Evolutionary conservation across 2,797 vertebrate genomes (phyloP).

Genomic region (Enteromius treurensis): DNA sequence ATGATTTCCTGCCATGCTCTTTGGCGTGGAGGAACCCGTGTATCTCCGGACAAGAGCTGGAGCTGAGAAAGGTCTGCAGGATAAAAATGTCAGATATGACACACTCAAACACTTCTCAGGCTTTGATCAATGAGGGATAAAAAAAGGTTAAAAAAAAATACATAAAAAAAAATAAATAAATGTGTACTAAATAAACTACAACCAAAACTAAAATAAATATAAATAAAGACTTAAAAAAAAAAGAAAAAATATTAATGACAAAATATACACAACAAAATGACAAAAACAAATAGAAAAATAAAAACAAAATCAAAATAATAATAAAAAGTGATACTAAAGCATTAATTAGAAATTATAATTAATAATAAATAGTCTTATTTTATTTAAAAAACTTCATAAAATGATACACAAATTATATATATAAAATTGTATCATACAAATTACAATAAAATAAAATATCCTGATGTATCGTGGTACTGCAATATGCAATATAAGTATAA

Average conservation of each 20-base stretch:
- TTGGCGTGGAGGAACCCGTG: slow-evolving; percentile 92
- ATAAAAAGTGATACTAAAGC: not conserved
- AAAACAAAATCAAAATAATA: not conserved
- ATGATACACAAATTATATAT: not conserved
- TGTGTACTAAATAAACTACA: too few relatives aligned
- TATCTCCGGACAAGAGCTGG: slow-evolving; percentile 94
- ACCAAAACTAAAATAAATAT: too few relatives aligned
- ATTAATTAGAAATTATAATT: not conserved
- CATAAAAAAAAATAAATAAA: not conserved
- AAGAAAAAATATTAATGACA: too few relatives aligned
- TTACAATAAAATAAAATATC: not conserved
- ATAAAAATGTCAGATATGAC: not conserved
- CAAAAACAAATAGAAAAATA: not conserved
- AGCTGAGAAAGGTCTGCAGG: slow-evolving; percentile 90
- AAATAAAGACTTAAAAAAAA: too few relatives aligned
- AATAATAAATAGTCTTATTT: not conserved
- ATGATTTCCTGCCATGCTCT: slow-evolving; percentile 93
- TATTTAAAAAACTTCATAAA: not conserved
- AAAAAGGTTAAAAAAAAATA: not conserved
- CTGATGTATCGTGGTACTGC: not conserved
- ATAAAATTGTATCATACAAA: too few relatives aligned
- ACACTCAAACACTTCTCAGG: not conserved
- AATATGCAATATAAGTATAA: not conserved
- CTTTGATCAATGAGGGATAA: not conserved
- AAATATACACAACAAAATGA: not conserved